Evolutionary conservation across 2,113 vertebrate species (phyloP).

Genomic region (pig (Sus scrofa)): DNA sequence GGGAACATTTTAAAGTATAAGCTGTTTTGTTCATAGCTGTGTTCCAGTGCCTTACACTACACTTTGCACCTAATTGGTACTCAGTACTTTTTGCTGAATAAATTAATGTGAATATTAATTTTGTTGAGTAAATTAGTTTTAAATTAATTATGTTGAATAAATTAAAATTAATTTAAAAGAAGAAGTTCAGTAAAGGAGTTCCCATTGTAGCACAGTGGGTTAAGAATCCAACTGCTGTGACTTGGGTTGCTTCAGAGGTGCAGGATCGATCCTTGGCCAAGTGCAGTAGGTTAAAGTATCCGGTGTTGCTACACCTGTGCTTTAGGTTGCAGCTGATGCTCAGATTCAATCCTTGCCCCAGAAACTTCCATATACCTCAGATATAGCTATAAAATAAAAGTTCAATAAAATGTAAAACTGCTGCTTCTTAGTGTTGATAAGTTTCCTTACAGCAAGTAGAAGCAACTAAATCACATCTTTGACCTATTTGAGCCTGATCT

Average conservation of each 20-base stretch:
- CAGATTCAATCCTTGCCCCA: too few relatives aligned
- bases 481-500: not conserved
- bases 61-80: not conserved
- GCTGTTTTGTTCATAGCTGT: not conserved
- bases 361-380: too few relatives aligned
- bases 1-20: not conserved
- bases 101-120: too few relatives aligned
- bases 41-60: not conserved
- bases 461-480: not conserved
- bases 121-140: not conserved
- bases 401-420: not conserved
- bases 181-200: not conserved
- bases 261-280: too few relatives aligned
- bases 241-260: too few relatives aligned
- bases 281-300: too few relatives aligned
- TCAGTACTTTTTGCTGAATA: not conserved
- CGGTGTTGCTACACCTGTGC: too few relatives aligned
- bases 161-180: conserved; percentile 7
- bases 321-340: too few relatives aligned
- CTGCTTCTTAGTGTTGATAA: not conserved
- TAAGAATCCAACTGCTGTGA: too few relatives aligned
- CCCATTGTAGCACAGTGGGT: too few relatives aligned
- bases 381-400: too few relatives aligned
- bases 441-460: not conserved
- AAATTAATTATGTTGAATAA: not conserved